Conservation (phyloP, 2,888 invertebrate species). For the Buathra laborator region DNA sequence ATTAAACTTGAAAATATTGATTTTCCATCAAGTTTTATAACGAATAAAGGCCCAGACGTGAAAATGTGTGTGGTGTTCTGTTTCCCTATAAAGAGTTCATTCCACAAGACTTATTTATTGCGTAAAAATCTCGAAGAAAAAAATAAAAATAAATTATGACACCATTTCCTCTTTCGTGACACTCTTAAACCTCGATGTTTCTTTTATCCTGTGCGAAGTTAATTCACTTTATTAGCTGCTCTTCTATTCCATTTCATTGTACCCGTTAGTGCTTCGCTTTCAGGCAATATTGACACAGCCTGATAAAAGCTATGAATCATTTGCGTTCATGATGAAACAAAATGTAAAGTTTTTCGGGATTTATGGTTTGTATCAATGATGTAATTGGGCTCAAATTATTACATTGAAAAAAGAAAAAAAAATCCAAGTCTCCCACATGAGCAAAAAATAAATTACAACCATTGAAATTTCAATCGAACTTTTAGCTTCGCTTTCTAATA, state of each 20-base stretch:
- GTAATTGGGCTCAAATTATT: neutral
- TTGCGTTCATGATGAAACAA: neutral
- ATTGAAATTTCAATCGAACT: neutral
- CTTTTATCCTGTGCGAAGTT: neutral
- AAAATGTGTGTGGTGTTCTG: too few species aligned
- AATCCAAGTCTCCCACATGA: neutral
- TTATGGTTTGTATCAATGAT: neutral
- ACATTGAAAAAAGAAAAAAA: neutral
- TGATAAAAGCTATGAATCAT: neutral
- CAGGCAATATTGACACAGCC: conserved; percentile 3
- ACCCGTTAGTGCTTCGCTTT: neutral
- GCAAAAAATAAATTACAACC: neutral
- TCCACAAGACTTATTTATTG: too few species aligned
- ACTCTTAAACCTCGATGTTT: neutral
- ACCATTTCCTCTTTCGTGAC: neutral
- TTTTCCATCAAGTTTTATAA: too few species aligned
- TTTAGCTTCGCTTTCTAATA: neutral
- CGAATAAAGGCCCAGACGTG: too few species aligned
- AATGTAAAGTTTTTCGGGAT: neutral
- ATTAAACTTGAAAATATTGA: too few species aligned
- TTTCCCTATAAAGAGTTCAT: too few species aligned
- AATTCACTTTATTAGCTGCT: neutral
- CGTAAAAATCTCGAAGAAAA: neutral
- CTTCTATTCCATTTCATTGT: neutral
- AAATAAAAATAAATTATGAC: neutral